Conservation (phyloP, 2,113 vertebrate species). For the Pachypanchax playfairii region DNA sequence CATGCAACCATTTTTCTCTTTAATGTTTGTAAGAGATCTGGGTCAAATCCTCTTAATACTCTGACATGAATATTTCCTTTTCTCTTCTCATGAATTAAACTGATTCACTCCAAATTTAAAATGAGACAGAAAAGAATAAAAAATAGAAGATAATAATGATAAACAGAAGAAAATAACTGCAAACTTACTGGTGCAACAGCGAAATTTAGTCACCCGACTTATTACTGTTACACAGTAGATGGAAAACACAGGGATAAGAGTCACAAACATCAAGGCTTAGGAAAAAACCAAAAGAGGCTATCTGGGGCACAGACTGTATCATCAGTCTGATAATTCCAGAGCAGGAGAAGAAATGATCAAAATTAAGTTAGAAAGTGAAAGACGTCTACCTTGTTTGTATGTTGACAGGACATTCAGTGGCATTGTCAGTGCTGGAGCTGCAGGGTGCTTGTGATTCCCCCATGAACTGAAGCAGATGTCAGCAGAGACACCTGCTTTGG, state of each 20-base stretch:
- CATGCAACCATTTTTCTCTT: slow-evolving; percentile 55
- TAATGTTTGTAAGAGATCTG: slow-evolving; percentile 69
- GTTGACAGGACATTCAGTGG: slow-evolving; percentile 55
- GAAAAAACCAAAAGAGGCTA: neutral
- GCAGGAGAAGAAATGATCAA: slow-evolving; percentile 13
- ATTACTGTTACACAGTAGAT: too few species aligned
- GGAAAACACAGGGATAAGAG: too few species aligned
- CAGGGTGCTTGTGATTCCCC: slow-evolving; percentile 70
- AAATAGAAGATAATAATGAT: neutral
- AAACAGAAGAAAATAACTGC: neutral
- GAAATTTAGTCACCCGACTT: too few species aligned
- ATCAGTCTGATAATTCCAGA: slow-evolving; percentile 1
- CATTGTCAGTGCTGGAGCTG: slow-evolving; percentile 61
- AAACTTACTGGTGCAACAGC: too few species aligned
- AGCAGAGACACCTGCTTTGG: slow-evolving; percentile 74
- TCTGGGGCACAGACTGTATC: too few species aligned
- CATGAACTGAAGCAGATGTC: slow-evolving; percentile 78
- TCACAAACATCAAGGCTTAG: neutral
- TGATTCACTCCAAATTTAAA: slow-evolving; percentile 16
- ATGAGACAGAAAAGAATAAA: slow-evolving; percentile 20
- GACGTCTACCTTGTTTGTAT: slow-evolving; percentile 66
- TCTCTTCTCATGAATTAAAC: slow-evolving; percentile 17
- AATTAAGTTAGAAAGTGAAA: slow-evolving; percentile 1
- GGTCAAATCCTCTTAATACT: slow-evolving; percentile 59
- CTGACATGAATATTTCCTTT: slow-evolving; percentile 22